phyloP scores from a whole-genome alignment of 2,888 invertebrate species.

The Sturmia bella region DNA sequence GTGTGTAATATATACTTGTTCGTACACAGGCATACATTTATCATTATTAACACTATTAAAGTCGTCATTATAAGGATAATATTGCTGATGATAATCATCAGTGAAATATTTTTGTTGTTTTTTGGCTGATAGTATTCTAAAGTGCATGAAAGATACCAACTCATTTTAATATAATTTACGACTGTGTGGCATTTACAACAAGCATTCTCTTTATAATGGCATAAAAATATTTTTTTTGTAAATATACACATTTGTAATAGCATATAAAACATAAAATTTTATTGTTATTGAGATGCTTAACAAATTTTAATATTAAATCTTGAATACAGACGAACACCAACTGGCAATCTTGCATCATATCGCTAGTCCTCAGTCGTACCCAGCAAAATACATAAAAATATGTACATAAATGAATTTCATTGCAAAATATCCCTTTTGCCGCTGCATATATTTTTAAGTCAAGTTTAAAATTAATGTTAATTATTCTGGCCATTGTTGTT shows the following conservation, averaged over 20 bases:
- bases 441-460: conserved; percentile 41
- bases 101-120: conserved; percentile 1
- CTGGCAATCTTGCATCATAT: not conserved
- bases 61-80: conserved; percentile 58
- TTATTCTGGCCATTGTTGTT: conserved; percentile 52
- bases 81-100: conserved; percentile 44
- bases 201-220: conserved; percentile 57
- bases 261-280: conserved; percentile 25
- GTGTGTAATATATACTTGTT: conserved; percentile 18
- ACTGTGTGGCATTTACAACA: conserved; percentile 1
- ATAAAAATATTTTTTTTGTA: conserved; percentile 54
- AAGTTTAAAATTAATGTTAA: conserved; percentile 65
- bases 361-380: not conserved
- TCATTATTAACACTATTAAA: conserved; percentile 63
- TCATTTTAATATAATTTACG: conserved; percentile 55
- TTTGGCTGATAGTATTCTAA: conserved; percentile 13
- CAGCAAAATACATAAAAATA: not conserved
- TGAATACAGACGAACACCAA: not conserved
- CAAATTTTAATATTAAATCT: conserved; percentile 52
- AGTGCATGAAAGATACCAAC: conserved; percentile 22
- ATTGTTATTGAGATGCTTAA: conserved; percentile 65
- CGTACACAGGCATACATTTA: conserved; percentile 4
- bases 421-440: conserved; percentile 25
- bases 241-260: conserved; percentile 18
- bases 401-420: not conserved